phyloP scores from a whole-genome alignment of 1,140 invertebrate genomes.

The Idris sp. region DNA sequence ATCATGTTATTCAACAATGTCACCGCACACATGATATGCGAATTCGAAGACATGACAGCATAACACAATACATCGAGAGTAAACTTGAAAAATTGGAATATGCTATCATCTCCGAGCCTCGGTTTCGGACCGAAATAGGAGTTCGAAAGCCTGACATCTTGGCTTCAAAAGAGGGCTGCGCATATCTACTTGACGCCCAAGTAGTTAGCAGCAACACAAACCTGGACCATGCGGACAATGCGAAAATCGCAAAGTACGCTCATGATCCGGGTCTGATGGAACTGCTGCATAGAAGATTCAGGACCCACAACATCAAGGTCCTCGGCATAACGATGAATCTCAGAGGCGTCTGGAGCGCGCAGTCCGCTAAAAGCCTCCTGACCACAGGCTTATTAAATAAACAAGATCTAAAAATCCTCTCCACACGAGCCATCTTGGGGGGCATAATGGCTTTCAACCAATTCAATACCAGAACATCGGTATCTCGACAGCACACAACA shows the following conservation, averaged over 20 bases:
- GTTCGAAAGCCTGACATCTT: too few relatives aligned
- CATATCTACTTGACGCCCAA: neutral
- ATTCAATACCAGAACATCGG: too few relatives aligned
- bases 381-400: neutral
- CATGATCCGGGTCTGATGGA: neutral
- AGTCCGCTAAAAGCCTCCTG: neutral
- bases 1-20: slow-evolving; percentile 6
- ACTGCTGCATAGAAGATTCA: neutral
- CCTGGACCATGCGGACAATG: neutral
- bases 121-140: neutral
- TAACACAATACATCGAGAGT: neutral
- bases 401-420: slow-evolving; percentile 6
- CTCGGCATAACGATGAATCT: neutral
- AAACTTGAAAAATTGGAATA: neutral
- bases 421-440: slow-evolving; percentile 1
- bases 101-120: neutral
- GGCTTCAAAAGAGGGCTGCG: too few relatives aligned
- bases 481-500: neutral
- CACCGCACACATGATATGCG: neutral
- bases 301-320: neutral
- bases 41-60: neutral
- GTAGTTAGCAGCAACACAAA: neutral
- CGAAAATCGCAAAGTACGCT: neutral
- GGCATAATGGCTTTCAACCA: neutral
- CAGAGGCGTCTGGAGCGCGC: slow-evolving; percentile 2